Base-by-base conservation (phyloP, 2,888 invertebrate species). In the Phorcus lineatus region DNA sequence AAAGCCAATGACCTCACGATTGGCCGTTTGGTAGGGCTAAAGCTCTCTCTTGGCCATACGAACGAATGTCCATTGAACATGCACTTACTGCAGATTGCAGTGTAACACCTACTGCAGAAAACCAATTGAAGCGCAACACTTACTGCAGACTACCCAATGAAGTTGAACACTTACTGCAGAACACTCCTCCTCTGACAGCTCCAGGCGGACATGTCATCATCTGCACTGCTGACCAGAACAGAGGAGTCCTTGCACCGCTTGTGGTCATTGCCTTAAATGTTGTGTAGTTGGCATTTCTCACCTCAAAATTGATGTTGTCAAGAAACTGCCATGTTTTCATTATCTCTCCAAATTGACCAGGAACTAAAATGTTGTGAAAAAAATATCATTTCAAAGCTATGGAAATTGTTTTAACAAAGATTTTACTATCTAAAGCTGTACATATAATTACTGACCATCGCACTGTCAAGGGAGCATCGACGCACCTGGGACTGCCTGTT, bases 271-370 rank as follows among this genome's bases (percentile, higher is more conserved):
- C 13, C 47, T 70, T 17, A 40, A 70, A 70, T 16, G 17, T n/a
- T 31, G 70, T 70, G 31, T 70, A 70, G 31, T 70, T 70, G 4
- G 19, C 40, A n/a, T 9, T 16, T 13, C 70, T 70, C 16, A 70
- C 70, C 19, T 70, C 70, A 36, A 36, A 70, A 24, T 70, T 70
- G 9, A 36, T 70, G 70, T 70, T 24, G 36, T 70, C 70, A 4
- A 70, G 70, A n/a, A 17, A n/a, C 31, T 70, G 11, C 70, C 70
- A 70, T 16, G 70, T 70, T 19, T 0, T 70, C 70, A 70, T 28
- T 16, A 70, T 70, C 2, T 70, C 40, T 11, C 70, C 70, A 70
- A 70, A 70, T 40, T 70, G 70, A 36, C 70, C 70, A 19, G 70
- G 70, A 70, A 70, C 70, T 70, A 36, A 2, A n/a, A n/a, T n/a